Evolutionary conservation across 2,113 vertebrate genomes (phyloP).

Genomic region (Arothron firmamentum): DNA sequence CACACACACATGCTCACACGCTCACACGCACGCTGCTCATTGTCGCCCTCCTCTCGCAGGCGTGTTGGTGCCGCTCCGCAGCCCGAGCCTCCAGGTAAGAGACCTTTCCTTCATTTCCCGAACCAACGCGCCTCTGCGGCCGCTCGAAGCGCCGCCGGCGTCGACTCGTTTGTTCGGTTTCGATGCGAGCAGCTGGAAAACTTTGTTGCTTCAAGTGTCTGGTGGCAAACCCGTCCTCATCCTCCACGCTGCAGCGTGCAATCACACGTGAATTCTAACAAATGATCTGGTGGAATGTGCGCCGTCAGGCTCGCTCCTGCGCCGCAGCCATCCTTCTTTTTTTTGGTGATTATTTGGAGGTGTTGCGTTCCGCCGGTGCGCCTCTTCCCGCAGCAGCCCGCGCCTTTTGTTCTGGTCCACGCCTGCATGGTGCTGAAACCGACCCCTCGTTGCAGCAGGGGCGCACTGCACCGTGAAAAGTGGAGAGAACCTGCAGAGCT

Average conservation of each 20-base stretch:
- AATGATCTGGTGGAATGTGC: too few species aligned
- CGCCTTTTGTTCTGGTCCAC: slow-evolving; percentile 74
- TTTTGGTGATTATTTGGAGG: too few species aligned
- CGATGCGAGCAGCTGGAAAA: neutral
- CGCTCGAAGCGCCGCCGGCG: too few species aligned
- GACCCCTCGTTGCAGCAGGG: slow-evolving; percentile 16
- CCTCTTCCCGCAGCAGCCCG: slow-evolving; percentile 28
- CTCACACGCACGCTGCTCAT: slow-evolving; percentile 25
- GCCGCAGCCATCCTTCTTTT: too few species aligned
- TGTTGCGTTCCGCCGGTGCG: slow-evolving; percentile 3
- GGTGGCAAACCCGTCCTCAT: neutral
- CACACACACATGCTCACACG: slow-evolving; percentile 1
- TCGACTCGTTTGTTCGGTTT: too few species aligned
- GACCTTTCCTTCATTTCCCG: neutral
- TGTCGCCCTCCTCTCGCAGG: slow-evolving; percentile 46
- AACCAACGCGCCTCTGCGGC: neutral
- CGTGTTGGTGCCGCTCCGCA: slow-evolving; percentile 50
- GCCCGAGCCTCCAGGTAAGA: slow-evolving; percentile 60
- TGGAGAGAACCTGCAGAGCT: neutral
- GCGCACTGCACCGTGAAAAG: neutral
- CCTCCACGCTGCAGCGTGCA: neutral
- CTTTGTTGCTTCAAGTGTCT: neutral
- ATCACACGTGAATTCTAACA: too few species aligned
- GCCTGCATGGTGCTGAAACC: slow-evolving; percentile 70
- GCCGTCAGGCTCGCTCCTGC: too few species aligned